Evolutionary conservation across 2,888 invertebrate genomes (phyloP), one percentile per base, ranked within the genome.

Genomic region (Drosophila paracracens): DNA sequence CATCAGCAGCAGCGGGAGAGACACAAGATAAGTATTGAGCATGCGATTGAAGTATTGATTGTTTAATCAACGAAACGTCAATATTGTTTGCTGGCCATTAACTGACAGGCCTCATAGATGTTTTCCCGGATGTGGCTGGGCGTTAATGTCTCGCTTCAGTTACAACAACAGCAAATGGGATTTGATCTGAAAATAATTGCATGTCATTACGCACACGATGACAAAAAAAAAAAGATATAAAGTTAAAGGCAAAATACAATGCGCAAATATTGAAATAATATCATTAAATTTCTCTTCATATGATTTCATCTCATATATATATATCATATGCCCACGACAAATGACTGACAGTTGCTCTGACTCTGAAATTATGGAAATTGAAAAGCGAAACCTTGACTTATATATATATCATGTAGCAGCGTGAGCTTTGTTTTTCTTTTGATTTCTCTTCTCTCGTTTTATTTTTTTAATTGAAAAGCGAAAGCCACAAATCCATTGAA

Each of bases 181-280:
- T 87, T 88, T 82, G 89, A 90, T 87, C 78, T 53, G 75, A 79
- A 90, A 76, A 88, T 88, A 90, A 88, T 88, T 90, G 88, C 88
- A 75, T 75, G 82, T 80, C 88, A 88, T 89, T 82, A 74, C 74
- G 36, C 29, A 31, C 8, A 50, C 36, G 25, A 59, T 25, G 25
- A 43, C 35, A 27, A 58, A 75, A 65, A 50, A 50, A 59, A 13
- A n/a, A 62, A 11, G 4, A 46, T 54, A 62, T 31, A 18, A 67
- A 58, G 64, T 57, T 71, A 40, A 36, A 51, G 27, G 57, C 51
- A 53, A 46, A 68, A 73, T 66, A 68, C 64, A 73, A 53, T 74
- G 59, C 58, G 57, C 50, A 63, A 72, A 79, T 88, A 73, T 79
- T 70, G 70, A 71, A 70, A 76, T 81, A 83, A 79, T 82, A 70